Conservation (phyloP, 2,888 invertebrate species). For the Epistrophe grossulariae region DNA sequence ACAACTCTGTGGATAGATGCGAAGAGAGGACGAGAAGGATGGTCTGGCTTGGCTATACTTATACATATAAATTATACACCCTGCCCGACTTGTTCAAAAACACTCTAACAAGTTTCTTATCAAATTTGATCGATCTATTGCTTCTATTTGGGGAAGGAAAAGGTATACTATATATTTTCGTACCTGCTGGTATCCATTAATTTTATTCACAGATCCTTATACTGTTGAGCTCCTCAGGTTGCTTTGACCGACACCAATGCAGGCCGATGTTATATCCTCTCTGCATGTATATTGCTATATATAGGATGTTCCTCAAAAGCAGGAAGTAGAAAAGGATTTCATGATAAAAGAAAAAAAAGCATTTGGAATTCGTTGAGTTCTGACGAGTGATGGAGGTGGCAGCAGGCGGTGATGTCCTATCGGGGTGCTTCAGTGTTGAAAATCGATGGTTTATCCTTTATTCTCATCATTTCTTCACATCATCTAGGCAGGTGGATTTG, state of each 20-base stretch:
- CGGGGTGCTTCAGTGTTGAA: slow-evolving; percentile 28
- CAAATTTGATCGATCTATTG: slow-evolving; percentile 70
- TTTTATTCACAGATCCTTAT: slow-evolving; percentile 73
- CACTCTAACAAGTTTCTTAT: slow-evolving; percentile 75
- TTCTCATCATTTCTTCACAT: slow-evolving; percentile 29
- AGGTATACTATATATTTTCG: slow-evolving; percentile 15
- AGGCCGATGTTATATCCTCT: background rate
- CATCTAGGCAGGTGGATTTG: background rate
- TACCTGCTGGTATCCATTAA: slow-evolving; percentile 65
- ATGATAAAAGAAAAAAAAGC: slow-evolving; percentile 7
- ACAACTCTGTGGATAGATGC: slow-evolving; percentile 32
- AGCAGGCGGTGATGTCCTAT: background rate
- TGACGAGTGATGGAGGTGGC: background rate
- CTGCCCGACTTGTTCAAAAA: slow-evolving; percentile 21
- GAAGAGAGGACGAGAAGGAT: background rate
- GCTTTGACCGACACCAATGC: background rate
- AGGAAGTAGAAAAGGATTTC: slow-evolving; percentile 38
- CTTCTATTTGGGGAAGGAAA: slow-evolving; percentile 44
- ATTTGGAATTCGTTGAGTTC: background rate
- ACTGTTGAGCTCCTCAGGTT: slow-evolving; percentile 27
- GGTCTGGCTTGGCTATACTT: too few species aligned
- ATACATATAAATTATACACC: too few species aligned
- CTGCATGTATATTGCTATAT: background rate
- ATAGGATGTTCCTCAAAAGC: slow-evolving; percentile 3
- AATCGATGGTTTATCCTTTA: slow-evolving; percentile 60